Conservation (phyloP, 2,888 invertebrate species). For the Nysson spinosus region DNA sequence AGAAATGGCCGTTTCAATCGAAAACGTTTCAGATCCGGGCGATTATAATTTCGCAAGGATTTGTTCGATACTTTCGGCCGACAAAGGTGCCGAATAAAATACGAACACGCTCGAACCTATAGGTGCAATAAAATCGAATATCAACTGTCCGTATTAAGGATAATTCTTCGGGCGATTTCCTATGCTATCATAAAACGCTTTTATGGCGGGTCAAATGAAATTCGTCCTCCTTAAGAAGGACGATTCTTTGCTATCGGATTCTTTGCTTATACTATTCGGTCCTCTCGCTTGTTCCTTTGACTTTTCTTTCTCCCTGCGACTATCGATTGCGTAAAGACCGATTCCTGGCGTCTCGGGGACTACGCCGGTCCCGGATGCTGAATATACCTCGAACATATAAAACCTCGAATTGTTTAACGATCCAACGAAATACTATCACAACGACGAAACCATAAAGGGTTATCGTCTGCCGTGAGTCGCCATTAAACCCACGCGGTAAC, state of each 20-base stretch:
- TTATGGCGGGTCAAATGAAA: conserved; percentile 39
- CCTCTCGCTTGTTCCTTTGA: conserved; percentile 1
- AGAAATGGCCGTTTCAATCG: too few relatives aligned
- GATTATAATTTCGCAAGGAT: too few relatives aligned
- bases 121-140: too few relatives aligned
- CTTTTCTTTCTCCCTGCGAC: conserved; percentile 2
- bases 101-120: too few relatives aligned
- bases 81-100: too few relatives aligned
- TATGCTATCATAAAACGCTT: conserved; percentile 29
- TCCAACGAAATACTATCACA: conserved; percentile 39
- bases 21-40: too few relatives aligned
- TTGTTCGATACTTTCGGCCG: too few relatives aligned
- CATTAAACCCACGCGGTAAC: conserved; percentile 57
- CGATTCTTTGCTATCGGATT: conserved; percentile 23
- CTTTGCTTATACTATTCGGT: too few relatives aligned
- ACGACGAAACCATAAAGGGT: conserved; percentile 46
- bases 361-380: conserved; percentile 33
- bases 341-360: conserved; percentile 27
- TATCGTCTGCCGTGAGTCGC: conserved; percentile 25
- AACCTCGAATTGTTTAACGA: conserved; percentile 52
- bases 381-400: conserved; percentile 42
- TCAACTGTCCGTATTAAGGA: too few relatives aligned
- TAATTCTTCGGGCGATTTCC: too few relatives aligned
- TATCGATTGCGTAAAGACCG: conserved; percentile 23
- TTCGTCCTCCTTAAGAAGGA: conserved; percentile 38